A percentile compares a stretch with the other conserved stretches of the same genome.
Evolutionary conservation across 2,888 invertebrate genomes (phyloP).

Genomic region (Ophioninae sp.): DNA sequence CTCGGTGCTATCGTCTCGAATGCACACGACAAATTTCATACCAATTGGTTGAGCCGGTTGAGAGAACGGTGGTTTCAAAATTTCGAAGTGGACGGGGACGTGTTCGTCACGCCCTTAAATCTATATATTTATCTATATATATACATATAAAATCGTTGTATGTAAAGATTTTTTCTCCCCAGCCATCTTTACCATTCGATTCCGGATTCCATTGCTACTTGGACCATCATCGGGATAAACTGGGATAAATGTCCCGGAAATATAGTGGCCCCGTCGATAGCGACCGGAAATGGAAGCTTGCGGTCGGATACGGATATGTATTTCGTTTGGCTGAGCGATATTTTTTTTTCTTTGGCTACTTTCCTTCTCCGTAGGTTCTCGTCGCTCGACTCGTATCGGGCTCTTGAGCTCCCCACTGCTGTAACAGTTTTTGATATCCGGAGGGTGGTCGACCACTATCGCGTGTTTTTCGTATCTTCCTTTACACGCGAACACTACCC

Average conservation of each 20-base stretch:
- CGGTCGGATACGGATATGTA: constrained; percentile 83
- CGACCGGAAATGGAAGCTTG: constrained; percentile 83
- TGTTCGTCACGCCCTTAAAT: constrained; percentile 6
- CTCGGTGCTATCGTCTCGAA: no score
- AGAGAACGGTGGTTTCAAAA: no score
- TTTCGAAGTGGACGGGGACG: no score
- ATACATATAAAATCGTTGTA: constrained; percentile 8
- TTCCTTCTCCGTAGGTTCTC: constrained; percentile 32
- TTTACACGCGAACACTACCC: neutral
- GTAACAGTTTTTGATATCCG: constrained; percentile 79
- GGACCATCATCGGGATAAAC: constrained; percentile 81
- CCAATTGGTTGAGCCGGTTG: no score
- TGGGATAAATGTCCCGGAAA: constrained; percentile 84
- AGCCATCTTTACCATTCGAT: constrained; percentile 49
- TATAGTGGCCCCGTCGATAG: constrained; percentile 78
- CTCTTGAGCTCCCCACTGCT: constrained; percentile 55
- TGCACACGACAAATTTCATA: no score
- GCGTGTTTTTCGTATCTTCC: constrained; percentile 22
- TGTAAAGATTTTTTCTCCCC: constrained; percentile 31
- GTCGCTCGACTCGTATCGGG: constrained; percentile 24
- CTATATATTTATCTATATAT: constrained; percentile 34
- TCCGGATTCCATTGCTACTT: constrained; percentile 61
- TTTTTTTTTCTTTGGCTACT: constrained; percentile 71
- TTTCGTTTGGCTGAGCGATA: constrained; percentile 80
- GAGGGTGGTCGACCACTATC: constrained; percentile 69